Percentiles rank a stretch among this genome's conserved stretches.
Conservation (phyloP, 2,797 vertebrate genomes). For the Hydrophis major region DNA sequence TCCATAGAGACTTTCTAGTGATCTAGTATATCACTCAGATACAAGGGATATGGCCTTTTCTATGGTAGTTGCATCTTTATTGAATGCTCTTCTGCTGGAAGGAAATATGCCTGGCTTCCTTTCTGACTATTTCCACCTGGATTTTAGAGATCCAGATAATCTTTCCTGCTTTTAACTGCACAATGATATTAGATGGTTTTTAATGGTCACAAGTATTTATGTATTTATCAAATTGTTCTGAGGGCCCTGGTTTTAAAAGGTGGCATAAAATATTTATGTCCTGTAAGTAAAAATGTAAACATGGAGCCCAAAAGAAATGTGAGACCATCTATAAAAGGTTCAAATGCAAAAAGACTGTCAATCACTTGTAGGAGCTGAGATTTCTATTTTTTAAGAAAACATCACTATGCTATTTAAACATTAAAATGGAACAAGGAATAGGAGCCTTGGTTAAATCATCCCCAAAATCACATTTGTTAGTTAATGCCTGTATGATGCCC, state of each 20-base stretch:
- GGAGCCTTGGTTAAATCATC: neutral
- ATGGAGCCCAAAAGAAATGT: neutral
- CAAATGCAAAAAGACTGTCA: neutral
- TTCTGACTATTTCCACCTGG: neutral
- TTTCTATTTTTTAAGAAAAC: neutral
- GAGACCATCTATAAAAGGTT: neutral
- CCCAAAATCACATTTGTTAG: neutral
- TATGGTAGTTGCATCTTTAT: neutral
- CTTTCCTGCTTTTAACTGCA: neutral
- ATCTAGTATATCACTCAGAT: neutral
- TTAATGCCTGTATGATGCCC: neutral
- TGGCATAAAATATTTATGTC: neutral
- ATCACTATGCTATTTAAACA: neutral
- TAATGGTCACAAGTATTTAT: neutral
- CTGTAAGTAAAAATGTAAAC: neutral
- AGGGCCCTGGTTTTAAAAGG: neutral
- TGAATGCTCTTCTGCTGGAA: neutral
- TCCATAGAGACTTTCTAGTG: neutral
- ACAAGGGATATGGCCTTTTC: neutral
- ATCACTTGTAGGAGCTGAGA: neutral
- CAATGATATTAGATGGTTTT: neutral
- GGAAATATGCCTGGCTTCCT: neutral
- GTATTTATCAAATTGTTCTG: neutral
- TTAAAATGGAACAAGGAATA: neutral
- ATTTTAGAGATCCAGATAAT: neutral